Base-by-base conservation (phyloP, 2,113 vertebrate species). In the Lepisosteus oculatus region DNA sequence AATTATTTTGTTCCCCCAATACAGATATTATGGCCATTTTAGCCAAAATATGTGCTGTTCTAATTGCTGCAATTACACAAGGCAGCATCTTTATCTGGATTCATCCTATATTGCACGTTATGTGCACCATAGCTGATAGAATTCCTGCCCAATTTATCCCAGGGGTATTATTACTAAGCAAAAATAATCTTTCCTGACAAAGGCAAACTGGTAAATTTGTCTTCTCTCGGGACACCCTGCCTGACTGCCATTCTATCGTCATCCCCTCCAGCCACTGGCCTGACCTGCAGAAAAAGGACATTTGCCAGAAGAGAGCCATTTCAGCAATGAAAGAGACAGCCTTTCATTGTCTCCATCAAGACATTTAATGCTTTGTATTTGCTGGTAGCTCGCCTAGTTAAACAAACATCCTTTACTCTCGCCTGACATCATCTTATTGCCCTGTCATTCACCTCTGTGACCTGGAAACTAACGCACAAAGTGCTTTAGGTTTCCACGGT, bases 221-320 rank as follows among this genome's bases (percentile, higher is more conserved):
- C 9, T 66, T 72, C 71, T 76, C 64, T 41, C 68, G 62, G 72
- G 77, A 44, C 67, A 61, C 17, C 0, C 15, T 70, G 65, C 74
- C 68, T 61, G 15, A 0, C n/a, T 68, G 65, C 76, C 67, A 59
- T 69, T 71, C 11, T 9, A 15, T 66, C 17, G 9, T 29, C 29
- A 41, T 65, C 62, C 57, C 69, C 69, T 83, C 68, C 9, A 70
- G 69, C 81, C 65, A 67, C 6, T 61, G 41, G 3, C 73, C n/a
- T 82, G 78, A 85, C 81, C 84, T 75, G 15, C 61, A 79, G 77
- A 81, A 83, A 72, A 72, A 55, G 71, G 71, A 56, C 71, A 72
- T 43, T 57, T 67, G 14, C 65, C 3, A 65, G 63, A 57, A 67
- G 66, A 72, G 66, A 67, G 71, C 57, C 71, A 72, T 72, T 67